Evolutionary conservation across 2,797 vertebrate genomes (phyloP), one percentile per base, ranked within the genome.

Genomic region (Helicolenus hilgendorfi): DNA sequence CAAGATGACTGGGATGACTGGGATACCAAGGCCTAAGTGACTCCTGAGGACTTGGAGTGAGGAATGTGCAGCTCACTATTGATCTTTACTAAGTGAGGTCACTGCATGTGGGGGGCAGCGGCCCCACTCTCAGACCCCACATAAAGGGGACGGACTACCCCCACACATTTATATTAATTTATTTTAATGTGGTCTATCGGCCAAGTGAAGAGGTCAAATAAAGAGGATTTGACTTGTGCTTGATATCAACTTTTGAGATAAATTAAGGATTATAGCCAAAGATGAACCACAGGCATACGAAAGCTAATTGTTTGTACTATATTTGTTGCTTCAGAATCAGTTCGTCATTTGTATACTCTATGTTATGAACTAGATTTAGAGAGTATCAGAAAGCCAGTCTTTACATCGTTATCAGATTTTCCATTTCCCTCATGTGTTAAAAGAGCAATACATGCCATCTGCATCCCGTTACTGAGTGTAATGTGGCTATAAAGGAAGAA

Each of bases 41-140:
- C 93, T 92, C 73, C 77, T 79, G 80, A 81, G 89, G 93, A 94
- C 83, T 81, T 77, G 45, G 77, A 82, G 72, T n/a, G n/a, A 91
- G 93, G 95, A 97, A 97, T 96, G 93, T 89, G 93, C 84, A 86
- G 86, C 79, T 64, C 63, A 31, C 92, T 95, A 95, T 96, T 96
- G 93, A 96, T 93, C 93, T 83, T 86, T 86, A 83, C 91, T 92
- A 92, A 92, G 91, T 92, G 92, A 96, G 95, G 94, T 97, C 96
- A 96, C 72, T 77, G 84, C 70, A 79, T 83, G 90, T 92, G 88
- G 92, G 92, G 89, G 92, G 88, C 80, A 79, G 89, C 83, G 68
- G 91, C 72, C 91, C 90, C 81, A 74, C 73, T 82, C 75, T 77
- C 70, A 81, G 89, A 93, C 86, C 81, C 73, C 83, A 87, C 88